Evolutionary conservation across 2,888 invertebrate species (phyloP).

Genomic region (Cantharis rustica): DNA sequence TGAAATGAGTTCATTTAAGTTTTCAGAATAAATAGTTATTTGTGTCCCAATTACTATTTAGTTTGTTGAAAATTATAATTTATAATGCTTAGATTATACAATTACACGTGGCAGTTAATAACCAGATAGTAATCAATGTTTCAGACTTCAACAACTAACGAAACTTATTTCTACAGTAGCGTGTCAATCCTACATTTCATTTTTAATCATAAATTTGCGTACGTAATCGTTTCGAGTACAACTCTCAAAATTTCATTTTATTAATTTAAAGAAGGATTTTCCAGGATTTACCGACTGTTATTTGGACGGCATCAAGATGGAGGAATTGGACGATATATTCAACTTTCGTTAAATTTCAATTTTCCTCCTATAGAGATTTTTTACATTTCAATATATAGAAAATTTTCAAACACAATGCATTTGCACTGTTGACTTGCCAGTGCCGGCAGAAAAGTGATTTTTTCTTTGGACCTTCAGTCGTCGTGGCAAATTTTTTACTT

Average conservation of each 20-base stretch:
- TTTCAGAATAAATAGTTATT: background rate
- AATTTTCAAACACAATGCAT: too few species aligned
- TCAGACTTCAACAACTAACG: background rate
- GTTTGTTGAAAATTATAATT: background rate
- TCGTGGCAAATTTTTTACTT: too few species aligned
- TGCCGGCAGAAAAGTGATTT: too few species aligned
- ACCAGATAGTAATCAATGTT: background rate
- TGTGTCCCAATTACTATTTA: background rate
- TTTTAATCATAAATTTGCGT: background rate
- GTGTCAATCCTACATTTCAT: background rate
- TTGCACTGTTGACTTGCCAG: too few species aligned
- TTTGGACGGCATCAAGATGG: background rate
- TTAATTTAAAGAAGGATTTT: background rate
- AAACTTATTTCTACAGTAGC: background rate
- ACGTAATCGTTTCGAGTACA: background rate
- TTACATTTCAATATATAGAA: too few species aligned
- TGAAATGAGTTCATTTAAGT: background rate
- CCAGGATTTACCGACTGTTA: background rate
- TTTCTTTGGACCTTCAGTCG: too few species aligned
- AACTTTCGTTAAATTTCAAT: background rate
- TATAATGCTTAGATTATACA: background rate
- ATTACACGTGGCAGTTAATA: background rate
- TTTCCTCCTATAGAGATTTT: too few species aligned
- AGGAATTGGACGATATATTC: background rate
- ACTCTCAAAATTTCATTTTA: background rate